phyloP scores from a whole-genome alignment of 1,140 invertebrate species.

The Aethina tumida region DNA sequence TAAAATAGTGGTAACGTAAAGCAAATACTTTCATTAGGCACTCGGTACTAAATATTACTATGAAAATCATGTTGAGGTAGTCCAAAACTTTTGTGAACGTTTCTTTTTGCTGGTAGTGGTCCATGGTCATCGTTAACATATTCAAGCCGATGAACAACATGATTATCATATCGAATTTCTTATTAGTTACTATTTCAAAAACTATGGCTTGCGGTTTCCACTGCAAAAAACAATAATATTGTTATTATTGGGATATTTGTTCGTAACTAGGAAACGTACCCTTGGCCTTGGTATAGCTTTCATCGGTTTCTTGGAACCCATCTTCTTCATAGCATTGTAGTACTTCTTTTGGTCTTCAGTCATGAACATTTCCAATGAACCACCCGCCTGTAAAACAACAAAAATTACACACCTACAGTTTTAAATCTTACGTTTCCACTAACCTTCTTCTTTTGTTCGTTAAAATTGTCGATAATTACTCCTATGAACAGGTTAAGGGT shows the following conservation, averaged over 20 bases:
- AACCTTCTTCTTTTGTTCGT: conserved; percentile 97
- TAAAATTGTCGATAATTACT: conserved; percentile 98
- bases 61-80: conserved; percentile 93
- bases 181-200: conserved; percentile 95
- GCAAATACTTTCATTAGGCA: conserved; percentile 96
- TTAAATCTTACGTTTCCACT: conserved; percentile 28
- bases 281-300: conserved; percentile 95
- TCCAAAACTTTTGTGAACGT: conserved; percentile 76
- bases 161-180: conserved; percentile 99
- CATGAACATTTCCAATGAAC: conserved; percentile 99
- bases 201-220: conserved; percentile 91
- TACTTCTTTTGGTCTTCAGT: conserved; percentile 99
- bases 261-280: conserved; percentile 46
- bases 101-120: conserved; percentile 84
- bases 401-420: conserved; percentile 5
- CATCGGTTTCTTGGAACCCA: conserved; percentile 95
- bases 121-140: conserved; percentile 97
- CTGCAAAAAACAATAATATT: conserved; percentile 46
- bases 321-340: conserved; percentile 99
- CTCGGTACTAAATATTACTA: conserved; percentile 95
- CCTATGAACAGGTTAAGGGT: conserved; percentile 96
- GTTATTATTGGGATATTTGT: background rate
- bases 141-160: conserved; percentile 98
- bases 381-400: conserved; percentile 51
- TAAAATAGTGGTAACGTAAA: conserved; percentile 95